These are phyloP conservation scores for Tokudaia muenninki DNA, from an alignment of 2,797 vertebrate genomes.

Conservation along the genomic window DNA sequence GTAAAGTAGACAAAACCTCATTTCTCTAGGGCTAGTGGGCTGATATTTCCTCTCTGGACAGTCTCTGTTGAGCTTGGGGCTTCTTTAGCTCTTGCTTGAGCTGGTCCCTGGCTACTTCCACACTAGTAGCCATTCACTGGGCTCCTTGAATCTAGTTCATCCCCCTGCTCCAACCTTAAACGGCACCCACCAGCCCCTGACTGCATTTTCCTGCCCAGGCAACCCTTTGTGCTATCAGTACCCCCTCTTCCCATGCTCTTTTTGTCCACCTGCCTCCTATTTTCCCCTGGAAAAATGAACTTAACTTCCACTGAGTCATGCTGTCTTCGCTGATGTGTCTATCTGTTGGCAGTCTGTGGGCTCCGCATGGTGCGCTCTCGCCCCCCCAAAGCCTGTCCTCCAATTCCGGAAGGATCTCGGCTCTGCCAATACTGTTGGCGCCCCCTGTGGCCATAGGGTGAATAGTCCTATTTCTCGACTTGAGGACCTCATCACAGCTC, in stretches of 20 bases:
- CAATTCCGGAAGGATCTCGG: not conserved
- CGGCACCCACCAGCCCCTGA: too few relatives aligned
- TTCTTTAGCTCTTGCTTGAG: not conserved
- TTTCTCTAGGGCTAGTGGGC: not conserved
- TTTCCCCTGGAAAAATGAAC: not conserved
- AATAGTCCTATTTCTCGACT: not conserved
- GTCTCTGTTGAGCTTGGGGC: not conserved
- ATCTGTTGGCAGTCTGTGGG: too few relatives aligned
- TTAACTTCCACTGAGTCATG: not conserved
- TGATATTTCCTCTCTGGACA: not conserved
- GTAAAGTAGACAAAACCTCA: not conserved
- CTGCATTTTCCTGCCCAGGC: not conserved
- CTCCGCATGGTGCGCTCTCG: not conserved
- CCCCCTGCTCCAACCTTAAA: not conserved
- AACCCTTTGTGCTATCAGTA: not conserved
- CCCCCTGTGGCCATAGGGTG: not conserved
- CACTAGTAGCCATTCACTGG: not conserved
- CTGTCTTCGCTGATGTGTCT: not conserved
- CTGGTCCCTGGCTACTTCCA: not conserved
- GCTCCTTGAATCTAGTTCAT: not conserved
- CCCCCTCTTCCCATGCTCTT: not conserved
- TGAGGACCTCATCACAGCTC: accelerated
- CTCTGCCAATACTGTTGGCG: not conserved
- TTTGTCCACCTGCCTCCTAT: not conserved
- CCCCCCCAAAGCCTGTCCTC: not conserved